A percentile compares a stretch with the other conserved stretches of the same genome.
Evolutionary conservation across 2,113 vertebrate genomes (phyloP).

Genomic region (human (Homo sapiens)): GRCh38 chr19:19592501-19593000

Average conservation of each 20-base stretch:
- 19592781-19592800: not conserved
- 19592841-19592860: not conserved
- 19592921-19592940: not conserved
- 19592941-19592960: not conserved
- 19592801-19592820: accelerated
- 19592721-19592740: not conserved
- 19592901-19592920: not conserved
- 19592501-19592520: not conserved
- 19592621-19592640: not conserved
- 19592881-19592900: not conserved
- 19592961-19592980: not conserved
- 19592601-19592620: not conserved
- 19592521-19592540: not conserved
- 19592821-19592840: no score
- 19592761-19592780: not conserved
- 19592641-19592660: not conserved
- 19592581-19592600: not conserved
- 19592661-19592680: not conserved
- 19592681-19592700: not conserved
- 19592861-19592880: not conserved
- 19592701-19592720: not conserved
- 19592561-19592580: not conserved
- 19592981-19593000: not conserved
- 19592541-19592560: not conserved
- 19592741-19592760: not conserved